Evolutionary conservation across 2,113 vertebrate species (phyloP).

Genomic region (Silurus meridionalis): DNA sequence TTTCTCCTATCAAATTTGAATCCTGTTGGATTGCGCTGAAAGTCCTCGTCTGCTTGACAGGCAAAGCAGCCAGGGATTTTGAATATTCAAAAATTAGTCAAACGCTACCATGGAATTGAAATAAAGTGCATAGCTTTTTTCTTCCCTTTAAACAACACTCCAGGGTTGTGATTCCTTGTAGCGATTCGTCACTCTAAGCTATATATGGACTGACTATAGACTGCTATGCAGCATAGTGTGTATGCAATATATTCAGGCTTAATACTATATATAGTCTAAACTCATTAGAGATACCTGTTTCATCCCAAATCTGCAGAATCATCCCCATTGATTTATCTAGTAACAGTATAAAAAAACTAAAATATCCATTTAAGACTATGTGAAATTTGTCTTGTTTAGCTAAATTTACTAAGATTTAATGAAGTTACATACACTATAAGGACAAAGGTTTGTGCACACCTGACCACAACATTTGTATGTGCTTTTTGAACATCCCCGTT

Average conservation of each 20-base stretch:
- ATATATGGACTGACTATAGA: background rate
- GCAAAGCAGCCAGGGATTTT: constrained; percentile 52
- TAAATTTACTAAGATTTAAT: no score
- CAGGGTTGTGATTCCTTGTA: background rate
- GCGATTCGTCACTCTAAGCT: background rate
- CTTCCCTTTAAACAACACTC: background rate
- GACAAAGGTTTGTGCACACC: no score
- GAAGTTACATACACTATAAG: no score
- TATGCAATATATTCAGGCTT: background rate
- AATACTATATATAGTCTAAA: background rate
- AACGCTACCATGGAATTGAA: constrained; percentile 34
- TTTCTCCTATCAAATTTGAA: constrained; percentile 30
- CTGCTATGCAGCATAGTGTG: background rate
- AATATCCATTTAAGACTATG: background rate
- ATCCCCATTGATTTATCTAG: background rate
- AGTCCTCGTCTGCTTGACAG: constrained; percentile 8
- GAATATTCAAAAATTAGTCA: constrained; percentile 65
- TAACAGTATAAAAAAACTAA: background rate
- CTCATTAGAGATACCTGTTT: background rate
- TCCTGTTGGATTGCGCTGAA: background rate
- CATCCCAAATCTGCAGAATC: background rate
- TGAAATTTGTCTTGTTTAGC: no score
- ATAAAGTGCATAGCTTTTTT: background rate
- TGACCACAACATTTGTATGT: no score
- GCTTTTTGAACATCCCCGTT: no score